Conservation (phyloP, 2,888 invertebrate species). For the Hypomecis atomaria region DNA sequence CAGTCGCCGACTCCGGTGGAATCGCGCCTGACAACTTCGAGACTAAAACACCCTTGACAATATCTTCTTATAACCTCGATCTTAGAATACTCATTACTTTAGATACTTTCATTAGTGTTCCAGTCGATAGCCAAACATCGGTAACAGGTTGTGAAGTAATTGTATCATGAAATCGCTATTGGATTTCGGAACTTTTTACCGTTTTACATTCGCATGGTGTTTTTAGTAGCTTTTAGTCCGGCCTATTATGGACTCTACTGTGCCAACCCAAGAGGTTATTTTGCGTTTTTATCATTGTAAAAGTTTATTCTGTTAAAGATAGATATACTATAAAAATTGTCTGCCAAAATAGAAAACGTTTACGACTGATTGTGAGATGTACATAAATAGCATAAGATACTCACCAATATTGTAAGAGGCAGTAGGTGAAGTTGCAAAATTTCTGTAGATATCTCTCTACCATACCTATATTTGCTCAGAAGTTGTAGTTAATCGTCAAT, state of each 20-base stretch:
- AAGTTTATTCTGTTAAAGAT: conserved; percentile 49
- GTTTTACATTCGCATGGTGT: conserved; percentile 66
- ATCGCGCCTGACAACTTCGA: conserved; percentile 40
- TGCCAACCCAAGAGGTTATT: conserved; percentile 67
- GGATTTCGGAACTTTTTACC: conserved; percentile 63
- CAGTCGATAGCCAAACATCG: conserved; percentile 57
- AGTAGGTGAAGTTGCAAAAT: conserved; percentile 65
- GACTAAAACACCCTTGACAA: conserved; percentile 73
- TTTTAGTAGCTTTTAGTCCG: conserved; percentile 77
- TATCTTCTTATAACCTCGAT: conserved; percentile 74
- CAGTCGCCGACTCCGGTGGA: too few relatives aligned
- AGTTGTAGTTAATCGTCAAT: conserved; percentile 64
- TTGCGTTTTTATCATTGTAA: conserved; percentile 59
- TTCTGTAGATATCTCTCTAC: conserved; percentile 75
- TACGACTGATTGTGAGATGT: conserved; percentile 84
- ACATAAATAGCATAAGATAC: conserved; percentile 78
- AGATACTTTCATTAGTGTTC: conserved; percentile 57
- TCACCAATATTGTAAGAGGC: conserved; percentile 74
- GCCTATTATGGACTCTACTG: conserved; percentile 74
- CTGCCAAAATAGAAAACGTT: conserved; percentile 78
- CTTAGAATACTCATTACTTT: conserved; percentile 56
- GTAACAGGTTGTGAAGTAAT: conserved; percentile 78
- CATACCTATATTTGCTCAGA: conserved; percentile 85
- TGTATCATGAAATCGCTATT: conserved; percentile 61
- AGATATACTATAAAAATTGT: conserved; percentile 43